Percentiles rank a stretch among this genome's conserved stretches.
phyloP scores from a whole-genome alignment of 2,888 invertebrate species.

The Tipula confusa region DNA sequence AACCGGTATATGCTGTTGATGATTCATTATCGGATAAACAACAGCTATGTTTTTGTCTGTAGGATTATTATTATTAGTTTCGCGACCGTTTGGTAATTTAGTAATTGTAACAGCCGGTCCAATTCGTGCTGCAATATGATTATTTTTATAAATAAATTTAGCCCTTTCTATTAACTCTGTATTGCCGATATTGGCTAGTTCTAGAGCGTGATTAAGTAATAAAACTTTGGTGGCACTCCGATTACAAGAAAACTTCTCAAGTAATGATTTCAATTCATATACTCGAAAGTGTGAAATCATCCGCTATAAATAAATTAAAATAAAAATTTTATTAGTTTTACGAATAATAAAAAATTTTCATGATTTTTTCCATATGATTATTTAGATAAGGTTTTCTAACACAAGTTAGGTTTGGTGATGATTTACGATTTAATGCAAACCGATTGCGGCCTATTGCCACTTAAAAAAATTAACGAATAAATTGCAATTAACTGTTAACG shows the following conservation, averaged over 20 bases:
- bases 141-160: neutral
- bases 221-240: slow-evolving; percentile 77
- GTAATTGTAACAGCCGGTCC: neutral
- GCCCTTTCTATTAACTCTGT: slow-evolving; percentile 47
- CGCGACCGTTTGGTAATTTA: neutral
- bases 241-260: slow-evolving; percentile 73
- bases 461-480: no score
- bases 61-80: neutral
- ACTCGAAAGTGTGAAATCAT: slow-evolving; percentile 63
- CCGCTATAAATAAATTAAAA: slow-evolving; percentile 43
- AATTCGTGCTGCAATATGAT: neutral
- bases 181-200: slow-evolving; percentile 63
- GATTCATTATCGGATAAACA: slow-evolving; percentile 33
- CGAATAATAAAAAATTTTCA: no score
- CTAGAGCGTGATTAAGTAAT: slow-evolving; percentile 67
- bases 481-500: no score
- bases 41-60: neutral
- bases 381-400: no score
- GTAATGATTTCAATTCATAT: slow-evolving; percentile 76
- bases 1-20: slow-evolving; percentile 33
- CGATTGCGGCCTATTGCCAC: no score
- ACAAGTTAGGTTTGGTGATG: no score
- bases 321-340: no score
- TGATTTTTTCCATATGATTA: no score
- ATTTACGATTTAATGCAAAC: no score